Evolutionary conservation across 1,140 invertebrate genomes (phyloP).

Genomic region (Ericerus pela): DNA sequence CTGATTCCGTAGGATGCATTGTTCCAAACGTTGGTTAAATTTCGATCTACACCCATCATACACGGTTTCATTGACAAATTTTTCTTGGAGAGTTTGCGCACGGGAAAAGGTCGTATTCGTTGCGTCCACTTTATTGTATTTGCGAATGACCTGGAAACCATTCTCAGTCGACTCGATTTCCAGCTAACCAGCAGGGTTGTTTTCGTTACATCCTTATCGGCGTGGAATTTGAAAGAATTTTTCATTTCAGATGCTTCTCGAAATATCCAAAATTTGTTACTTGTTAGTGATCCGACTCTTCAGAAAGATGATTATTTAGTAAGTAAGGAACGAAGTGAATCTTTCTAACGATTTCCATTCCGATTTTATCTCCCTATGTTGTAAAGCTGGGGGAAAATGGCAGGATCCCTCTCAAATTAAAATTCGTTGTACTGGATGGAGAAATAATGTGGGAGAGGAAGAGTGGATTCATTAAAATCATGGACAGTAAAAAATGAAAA

Average conservation of each 20-base stretch:
- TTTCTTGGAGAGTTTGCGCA: not conserved
- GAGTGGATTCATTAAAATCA: no score
- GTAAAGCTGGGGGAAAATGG: no score
- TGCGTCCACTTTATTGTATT: not conserved
- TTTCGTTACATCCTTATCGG: constrained; percentile 44
- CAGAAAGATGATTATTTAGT: constrained; percentile 13
- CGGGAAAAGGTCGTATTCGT: not conserved
- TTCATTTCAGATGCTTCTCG: constrained; percentile 40
- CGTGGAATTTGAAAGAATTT: constrained; percentile 54
- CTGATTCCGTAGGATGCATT: not conserved
- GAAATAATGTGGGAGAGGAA: no score
- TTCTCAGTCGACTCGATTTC: not conserved
- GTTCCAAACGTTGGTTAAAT: not conserved
- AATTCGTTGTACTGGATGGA: no score
- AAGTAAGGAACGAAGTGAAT: no score
- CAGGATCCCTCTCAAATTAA: no score
- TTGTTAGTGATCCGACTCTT: constrained; percentile 37
- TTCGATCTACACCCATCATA: not conserved
- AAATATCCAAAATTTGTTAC: constrained; percentile 46
- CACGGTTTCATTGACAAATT: not conserved
- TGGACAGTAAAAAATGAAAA: no score
- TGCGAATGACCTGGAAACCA: not conserved
- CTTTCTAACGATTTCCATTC: no score
- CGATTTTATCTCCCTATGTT: no score
- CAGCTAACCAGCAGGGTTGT: constrained; percentile 34